phyloP scores from a whole-genome alignment of 1,140 invertebrate species.

The Brachionus koreanus region DNA sequence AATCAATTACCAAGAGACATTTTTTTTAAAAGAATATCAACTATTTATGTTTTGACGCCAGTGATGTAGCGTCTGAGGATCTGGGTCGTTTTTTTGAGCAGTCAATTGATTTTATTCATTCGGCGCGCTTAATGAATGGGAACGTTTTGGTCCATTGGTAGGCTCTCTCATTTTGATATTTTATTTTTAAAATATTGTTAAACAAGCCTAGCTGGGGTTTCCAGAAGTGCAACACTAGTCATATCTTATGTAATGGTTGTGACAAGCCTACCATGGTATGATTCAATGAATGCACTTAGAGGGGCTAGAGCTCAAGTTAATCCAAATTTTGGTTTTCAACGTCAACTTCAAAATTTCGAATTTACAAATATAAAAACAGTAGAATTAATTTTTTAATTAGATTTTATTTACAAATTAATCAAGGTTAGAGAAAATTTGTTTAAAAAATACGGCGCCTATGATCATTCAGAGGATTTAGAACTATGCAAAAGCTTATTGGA shows the following conservation, averaged over 20 bases:
- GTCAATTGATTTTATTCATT: constrained; percentile 93
- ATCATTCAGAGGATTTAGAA: not conserved
- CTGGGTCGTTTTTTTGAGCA: constrained; percentile 83
- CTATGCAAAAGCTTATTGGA: not conserved
- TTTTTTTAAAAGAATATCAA: constrained; percentile 72
- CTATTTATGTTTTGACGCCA: constrained; percentile 86
- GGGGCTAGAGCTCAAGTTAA: constrained; percentile 83
- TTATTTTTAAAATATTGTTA: constrained; percentile 23
- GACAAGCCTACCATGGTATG: constrained; percentile 82
- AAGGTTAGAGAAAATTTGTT: constrained; percentile 25
- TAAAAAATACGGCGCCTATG: constrained; percentile 3
- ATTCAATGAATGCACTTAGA: constrained; percentile 83
- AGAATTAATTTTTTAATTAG: not conserved
- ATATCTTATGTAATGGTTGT: constrained; percentile 92
- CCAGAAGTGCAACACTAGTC: constrained; percentile 85
- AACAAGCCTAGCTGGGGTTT: constrained; percentile 84
- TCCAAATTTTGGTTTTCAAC: constrained; percentile 89
- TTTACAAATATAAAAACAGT: constrained; percentile 16
- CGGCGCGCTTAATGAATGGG: constrained; percentile 77
- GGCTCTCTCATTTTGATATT: constrained; percentile 50
- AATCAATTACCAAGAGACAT: too few relatives aligned
- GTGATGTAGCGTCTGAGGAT: constrained; percentile 86
- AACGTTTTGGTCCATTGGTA: constrained; percentile 92
- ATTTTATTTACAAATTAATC: not conserved
- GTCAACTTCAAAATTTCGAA: constrained; percentile 87